phyloP scores from a whole-genome alignment of 2,888 invertebrate species.

The Rutpela maculata region DNA sequence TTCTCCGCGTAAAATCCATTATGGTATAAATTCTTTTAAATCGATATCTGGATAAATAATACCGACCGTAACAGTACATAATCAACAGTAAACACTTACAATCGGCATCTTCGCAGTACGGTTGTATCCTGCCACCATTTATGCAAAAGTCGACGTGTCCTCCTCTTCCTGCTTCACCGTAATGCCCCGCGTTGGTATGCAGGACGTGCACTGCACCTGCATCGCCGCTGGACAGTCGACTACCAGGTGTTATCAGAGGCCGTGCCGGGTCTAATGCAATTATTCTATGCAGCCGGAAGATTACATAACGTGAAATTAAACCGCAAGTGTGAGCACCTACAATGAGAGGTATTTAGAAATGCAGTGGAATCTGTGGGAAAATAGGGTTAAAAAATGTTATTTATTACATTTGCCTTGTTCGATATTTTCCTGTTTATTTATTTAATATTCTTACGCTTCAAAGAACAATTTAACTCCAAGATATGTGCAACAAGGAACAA shows the following conservation, averaged over 20 bases:
- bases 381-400: background rate
- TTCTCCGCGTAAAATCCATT: too few species aligned
- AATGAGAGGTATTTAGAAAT: constrained; percentile 29
- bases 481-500: too few species aligned
- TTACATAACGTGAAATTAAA: constrained; percentile 83
- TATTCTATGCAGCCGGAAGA: constrained; percentile 84
- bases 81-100: constrained; percentile 76
- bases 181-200: constrained; percentile 88
- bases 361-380: background rate
- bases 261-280: constrained; percentile 86
- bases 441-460: too few species aligned
- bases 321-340: constrained; percentile 86
- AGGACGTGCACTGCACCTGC: constrained; percentile 86
- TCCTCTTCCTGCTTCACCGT: constrained; percentile 83
- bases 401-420: too few species aligned
- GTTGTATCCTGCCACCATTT: constrained; percentile 86
- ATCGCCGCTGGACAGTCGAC: constrained; percentile 80
- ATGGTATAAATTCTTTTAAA: too few species aligned
- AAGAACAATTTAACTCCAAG: too few species aligned
- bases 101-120: constrained; percentile 83
- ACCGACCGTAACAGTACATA: background rate
- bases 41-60: background rate
- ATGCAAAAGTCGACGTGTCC: constrained; percentile 89
- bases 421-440: background rate
- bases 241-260: constrained; percentile 80